Base-by-base conservation (phyloP, 2,113 vertebrate species). In the Psittacula cyanocephala region DNA sequence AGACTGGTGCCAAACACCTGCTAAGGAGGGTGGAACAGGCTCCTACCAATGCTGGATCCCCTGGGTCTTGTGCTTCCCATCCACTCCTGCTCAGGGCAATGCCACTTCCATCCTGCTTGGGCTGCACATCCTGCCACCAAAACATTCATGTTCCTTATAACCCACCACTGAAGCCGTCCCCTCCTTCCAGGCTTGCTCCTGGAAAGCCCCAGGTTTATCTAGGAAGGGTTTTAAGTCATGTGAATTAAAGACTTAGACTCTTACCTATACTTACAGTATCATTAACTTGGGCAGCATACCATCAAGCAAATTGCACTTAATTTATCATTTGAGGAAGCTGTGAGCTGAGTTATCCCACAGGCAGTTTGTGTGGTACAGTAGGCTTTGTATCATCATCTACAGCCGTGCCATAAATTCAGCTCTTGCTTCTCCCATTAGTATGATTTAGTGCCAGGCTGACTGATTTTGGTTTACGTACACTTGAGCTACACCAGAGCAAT, bases 391-490 rank as follows among this genome's bases (percentile, higher is more conserved):
- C 70, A 71, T 62, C 44, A 55, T 81, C 75, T 74, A 24, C 59
- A 89, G 13, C n/a, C 31, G 29, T 86, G 79, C 28, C 59, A 49
- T 91, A 86, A 94, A 94, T 88, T 44, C 55, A 33, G 41, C 41
- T 89, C 84, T 81, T 2, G 0, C 8, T 78, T 41, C 49, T 77
- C 60, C 85, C 31, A 35, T 71, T 77, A 67, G 18, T 29, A 63
- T 88, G 75, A 91, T 83, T 83, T 86, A 93, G 46, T 69, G 53
- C 29, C 81, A 67, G 43, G 16, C 50, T 88, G 65, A 14, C 76
- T 78, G 35, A 43, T 20, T 50, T 69, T 80, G 37, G 57, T 86
- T 77, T 74, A n/a, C 1, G 1, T 25, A 19, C 5, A 2, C 31
- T 79, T 62, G 69, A 41, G 86, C 63, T 62, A 62, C 16, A 23